Evolutionary conservation across 1,140 invertebrate genomes (phyloP).

Genomic region (Drusus annulatus): DNA sequence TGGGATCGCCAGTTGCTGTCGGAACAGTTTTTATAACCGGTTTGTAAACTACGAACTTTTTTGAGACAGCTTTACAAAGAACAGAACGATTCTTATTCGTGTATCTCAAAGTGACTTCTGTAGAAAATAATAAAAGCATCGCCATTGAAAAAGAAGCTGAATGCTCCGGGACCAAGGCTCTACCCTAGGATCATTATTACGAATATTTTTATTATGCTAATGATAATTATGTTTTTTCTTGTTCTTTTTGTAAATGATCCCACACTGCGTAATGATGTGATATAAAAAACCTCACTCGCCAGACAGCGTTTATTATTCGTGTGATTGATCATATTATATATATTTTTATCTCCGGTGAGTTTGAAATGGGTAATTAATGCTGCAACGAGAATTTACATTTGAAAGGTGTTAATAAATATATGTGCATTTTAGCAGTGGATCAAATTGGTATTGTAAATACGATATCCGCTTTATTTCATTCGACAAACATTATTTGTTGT

Average conservation of each 20-base stretch:
- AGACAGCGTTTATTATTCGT: slow-evolving; percentile 5
- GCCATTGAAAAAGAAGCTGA: slow-evolving; percentile 25
- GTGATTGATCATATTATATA: slow-evolving; percentile 6
- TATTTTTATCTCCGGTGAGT: too few species aligned
- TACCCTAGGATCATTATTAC: not conserved
- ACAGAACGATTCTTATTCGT: slow-evolving; percentile 42
- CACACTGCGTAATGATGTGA: not conserved
- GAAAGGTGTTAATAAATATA: too few species aligned
- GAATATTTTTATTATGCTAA: slow-evolving; percentile 42
- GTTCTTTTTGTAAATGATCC: slow-evolving; percentile 29
- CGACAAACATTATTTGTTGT: too few species aligned
- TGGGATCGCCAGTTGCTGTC: not conserved
- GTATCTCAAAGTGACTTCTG: slow-evolving; percentile 37
- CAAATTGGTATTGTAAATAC: too few species aligned
- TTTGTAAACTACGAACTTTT: slow-evolving; percentile 55
- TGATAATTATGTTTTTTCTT: slow-evolving; percentile 18
- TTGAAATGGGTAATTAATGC: too few species aligned
- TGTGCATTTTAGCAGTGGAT: too few species aligned
- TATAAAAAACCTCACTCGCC: not conserved
- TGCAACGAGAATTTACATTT: too few species aligned
- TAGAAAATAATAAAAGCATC: slow-evolving; percentile 22
- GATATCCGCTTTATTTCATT: too few species aligned
- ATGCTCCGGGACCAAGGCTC: not conserved
- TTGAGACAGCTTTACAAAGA: slow-evolving; percentile 50
- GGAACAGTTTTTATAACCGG: slow-evolving; percentile 57